These are phyloP conservation scores for Agelastica alni DNA, from an alignment of 2,888 invertebrate genomes.

Conservation along the genomic window DNA sequence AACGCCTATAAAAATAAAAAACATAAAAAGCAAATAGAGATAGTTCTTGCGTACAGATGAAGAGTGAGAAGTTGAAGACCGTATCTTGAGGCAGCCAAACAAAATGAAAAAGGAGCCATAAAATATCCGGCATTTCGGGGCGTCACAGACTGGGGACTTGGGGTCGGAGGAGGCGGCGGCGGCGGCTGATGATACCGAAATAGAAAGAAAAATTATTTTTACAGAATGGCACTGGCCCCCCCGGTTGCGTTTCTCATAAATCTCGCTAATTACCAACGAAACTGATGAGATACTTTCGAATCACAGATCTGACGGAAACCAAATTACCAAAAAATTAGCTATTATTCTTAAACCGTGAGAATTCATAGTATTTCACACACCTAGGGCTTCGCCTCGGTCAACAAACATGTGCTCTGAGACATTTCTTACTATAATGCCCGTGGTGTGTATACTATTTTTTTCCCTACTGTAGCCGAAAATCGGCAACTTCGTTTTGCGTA, in stretches of 20 bases:
- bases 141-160: constrained; percentile 36
- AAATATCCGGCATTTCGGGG: constrained; percentile 39
- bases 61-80: neutral
- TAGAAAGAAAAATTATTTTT: constrained; percentile 27
- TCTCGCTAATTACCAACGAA: neutral
- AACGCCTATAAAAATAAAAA: neutral
- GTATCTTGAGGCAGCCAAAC: constrained; percentile 9
- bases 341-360: too few relatives aligned
- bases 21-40: constrained; percentile 6
- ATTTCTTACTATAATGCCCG: too few relatives aligned
- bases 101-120: constrained; percentile 45
- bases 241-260: neutral
- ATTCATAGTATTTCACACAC: too few relatives aligned
- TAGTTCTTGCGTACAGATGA: neutral
- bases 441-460: too few relatives aligned
- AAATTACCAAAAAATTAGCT: too few relatives aligned
- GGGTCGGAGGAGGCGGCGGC: too few relatives aligned
- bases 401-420: too few relatives aligned
- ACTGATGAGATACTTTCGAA: neutral
- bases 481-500: too few relatives aligned
- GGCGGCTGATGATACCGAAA: constrained; percentile 40
- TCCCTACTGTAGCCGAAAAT: too few relatives aligned
- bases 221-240: constrained; percentile 13
- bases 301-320: constrained; percentile 1
- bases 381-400: too few relatives aligned